Evolutionary conservation across 1,140 invertebrate genomes (phyloP).

Genomic region (Ips nitidus): DNA sequence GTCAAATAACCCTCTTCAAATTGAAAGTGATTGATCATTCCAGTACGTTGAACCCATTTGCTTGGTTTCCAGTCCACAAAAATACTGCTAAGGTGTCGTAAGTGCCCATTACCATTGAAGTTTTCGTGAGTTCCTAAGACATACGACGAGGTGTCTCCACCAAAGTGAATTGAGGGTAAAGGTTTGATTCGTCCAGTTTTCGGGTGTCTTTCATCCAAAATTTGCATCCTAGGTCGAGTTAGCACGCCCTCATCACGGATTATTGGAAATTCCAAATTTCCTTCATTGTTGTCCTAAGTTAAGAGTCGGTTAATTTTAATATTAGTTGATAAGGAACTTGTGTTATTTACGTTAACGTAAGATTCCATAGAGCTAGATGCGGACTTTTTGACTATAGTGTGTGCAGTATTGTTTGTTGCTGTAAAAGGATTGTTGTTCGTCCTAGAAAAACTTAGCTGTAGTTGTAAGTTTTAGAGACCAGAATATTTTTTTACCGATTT

Average conservation of each 20-base stretch:
- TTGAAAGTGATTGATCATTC: slow-evolving; percentile 51
- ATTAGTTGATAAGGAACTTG: background rate
- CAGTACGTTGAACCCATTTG: slow-evolving; percentile 54
- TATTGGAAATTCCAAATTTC: slow-evolving; percentile 10
- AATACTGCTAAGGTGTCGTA: slow-evolving; percentile 53
- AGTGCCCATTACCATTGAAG: slow-evolving; percentile 53
- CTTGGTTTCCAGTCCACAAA: slow-evolving; percentile 57
- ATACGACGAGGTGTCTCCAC: slow-evolving; percentile 47
- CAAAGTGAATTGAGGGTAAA: slow-evolving; percentile 43
- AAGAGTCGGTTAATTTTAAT: background rate
- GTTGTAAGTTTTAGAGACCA: too few relatives aligned
- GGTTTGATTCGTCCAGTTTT: slow-evolving; percentile 39
- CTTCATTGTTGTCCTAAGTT: background rate
- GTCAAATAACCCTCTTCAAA: slow-evolving; percentile 56
- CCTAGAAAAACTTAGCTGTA: background rate
- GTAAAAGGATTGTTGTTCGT: background rate
- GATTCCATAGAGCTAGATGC: background rate
- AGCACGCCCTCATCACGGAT: slow-evolving; percentile 20
- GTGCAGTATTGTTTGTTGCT: background rate
- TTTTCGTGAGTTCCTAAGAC: slow-evolving; percentile 45
- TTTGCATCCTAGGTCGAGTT: slow-evolving; percentile 23
- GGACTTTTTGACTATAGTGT: background rate
- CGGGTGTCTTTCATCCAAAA: slow-evolving; percentile 30
- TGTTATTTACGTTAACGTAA: background rate
- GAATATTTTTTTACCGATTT: too few relatives aligned